Evolutionary conservation across 2,797 vertebrate species (phyloP).

Genomic region (Chrysocyon brachyurus): DNA sequence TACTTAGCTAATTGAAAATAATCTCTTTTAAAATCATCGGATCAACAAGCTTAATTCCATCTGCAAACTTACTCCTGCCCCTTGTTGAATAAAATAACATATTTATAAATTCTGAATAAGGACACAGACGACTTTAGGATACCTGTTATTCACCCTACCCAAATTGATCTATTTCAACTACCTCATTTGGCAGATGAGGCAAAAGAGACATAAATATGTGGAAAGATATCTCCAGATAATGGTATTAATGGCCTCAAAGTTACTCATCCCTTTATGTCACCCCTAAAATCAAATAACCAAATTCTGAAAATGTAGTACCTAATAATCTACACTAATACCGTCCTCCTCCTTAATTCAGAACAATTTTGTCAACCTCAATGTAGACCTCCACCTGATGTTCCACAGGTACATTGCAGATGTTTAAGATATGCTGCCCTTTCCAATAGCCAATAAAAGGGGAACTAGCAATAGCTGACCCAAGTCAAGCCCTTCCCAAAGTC

Average conservation of each 20-base stretch:
- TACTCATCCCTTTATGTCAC: background rate
- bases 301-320: background rate
- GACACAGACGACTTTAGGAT: background rate
- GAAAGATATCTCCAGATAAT: background rate
- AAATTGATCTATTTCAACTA: background rate
- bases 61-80: background rate
- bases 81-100: background rate
- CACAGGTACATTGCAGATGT: background rate
- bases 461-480: background rate
- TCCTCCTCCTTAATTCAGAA: background rate
- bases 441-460: background rate
- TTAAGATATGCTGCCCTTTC: background rate
- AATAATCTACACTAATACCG: background rate
- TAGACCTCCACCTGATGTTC: background rate
- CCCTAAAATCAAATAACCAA: conserved; percentile 8
- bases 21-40: background rate
- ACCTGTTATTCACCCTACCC: background rate
- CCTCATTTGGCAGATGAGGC: background rate
- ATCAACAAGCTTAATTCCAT: background rate
- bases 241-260: background rate
- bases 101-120: background rate
- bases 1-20: background rate
- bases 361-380: background rate
- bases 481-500: background rate
- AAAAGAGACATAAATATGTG: background rate